Base-by-base conservation (phyloP, 2,113 vertebrate species). In the Campylomormyrus numenius region DNA sequence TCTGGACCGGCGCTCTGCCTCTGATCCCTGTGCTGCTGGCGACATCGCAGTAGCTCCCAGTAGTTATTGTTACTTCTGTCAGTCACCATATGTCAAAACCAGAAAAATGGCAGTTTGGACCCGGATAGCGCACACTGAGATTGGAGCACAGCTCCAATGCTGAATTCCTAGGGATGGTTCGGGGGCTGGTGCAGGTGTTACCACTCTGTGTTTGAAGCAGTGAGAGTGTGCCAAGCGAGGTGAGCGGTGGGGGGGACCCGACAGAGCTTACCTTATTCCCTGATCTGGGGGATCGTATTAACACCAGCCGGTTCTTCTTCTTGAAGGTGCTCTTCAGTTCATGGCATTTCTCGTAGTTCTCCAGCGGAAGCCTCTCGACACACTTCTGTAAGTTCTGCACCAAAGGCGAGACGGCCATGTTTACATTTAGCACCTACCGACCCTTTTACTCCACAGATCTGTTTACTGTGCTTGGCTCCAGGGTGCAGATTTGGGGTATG, bases 281-380 rank as follows among this genome's bases (percentile, higher is more conserved):
- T 21, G 96, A 89, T 91, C 95, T 95, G 15, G 93, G 93, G 0
- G 97, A 95, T 90, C 94, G 95, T 84, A 98, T 96, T 90, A 99
- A 94, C 91, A 98, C 95, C 93, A 99, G 97, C 89, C 97, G 96
- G 92, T 98, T 97, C 93, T 96, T 99, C 94, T 95, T 97, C 86
- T 95, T 98, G 10, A 99, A 96, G 2, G 97, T 92, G 0, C 96
- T 97, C 62, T 96, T 97, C 86, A 98, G 90, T 88, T 99, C 98
- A 83, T 97, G 97, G 92, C 98, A 99, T 85, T 95, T 96, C 39
- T 99, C 97, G 24, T 97, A 99, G 94, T 96, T 98, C 88, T 97
- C 97, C 93, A 99, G 95, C 91, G 99, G 97, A 90, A 98, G 91
- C 0, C 96, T 97, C 94, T 99, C 98, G 62, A 98, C 90, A 92